Conservation (phyloP, 2,797 vertebrate species). For the Spheniscus humboldti region DNA sequence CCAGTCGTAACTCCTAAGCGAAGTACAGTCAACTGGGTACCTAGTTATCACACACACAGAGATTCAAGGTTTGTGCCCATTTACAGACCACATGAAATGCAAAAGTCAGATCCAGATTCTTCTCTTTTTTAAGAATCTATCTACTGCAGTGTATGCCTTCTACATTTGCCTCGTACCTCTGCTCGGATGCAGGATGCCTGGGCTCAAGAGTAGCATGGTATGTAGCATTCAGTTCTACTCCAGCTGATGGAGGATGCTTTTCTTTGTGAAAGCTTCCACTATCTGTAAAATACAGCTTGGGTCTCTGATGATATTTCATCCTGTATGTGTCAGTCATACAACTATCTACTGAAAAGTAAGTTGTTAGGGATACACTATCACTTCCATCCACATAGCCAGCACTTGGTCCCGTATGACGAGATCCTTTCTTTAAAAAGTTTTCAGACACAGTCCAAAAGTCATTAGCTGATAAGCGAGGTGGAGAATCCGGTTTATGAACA, state of each 20-base stretch:
- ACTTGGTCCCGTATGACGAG: constrained; percentile 26
- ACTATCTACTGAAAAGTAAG: constrained; percentile 93
- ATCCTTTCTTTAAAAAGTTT: constrained; percentile 4
- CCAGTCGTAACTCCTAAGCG: not conserved
- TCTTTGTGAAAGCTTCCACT: constrained; percentile 70
- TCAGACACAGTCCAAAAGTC: constrained; percentile 47
- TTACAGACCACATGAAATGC: not conserved
- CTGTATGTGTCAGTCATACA: constrained; percentile 98
- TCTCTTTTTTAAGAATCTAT: not conserved
- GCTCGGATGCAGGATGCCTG: constrained; percentile 50
- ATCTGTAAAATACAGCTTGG: constrained; percentile 74
- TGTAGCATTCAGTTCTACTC: constrained; percentile 70
- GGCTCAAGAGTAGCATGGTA: constrained; percentile 63
- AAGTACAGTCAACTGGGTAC: not conserved
- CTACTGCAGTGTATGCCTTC: constrained; percentile 72
- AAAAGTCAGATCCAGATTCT: not conserved
- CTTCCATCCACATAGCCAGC: constrained; percentile 42
- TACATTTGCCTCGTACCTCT: constrained; percentile 69
- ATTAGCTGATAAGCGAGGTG: constrained; percentile 55
- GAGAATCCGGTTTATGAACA: not conserved
- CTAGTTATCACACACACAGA: not conserved
- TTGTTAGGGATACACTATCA: constrained; percentile 81
- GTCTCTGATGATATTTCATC: constrained; percentile 90
- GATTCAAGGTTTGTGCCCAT: not conserved
- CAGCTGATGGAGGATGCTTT: constrained; percentile 74